Percentiles rank a stretch among this genome's conserved stretches.
Evolutionary conservation across 2,888 invertebrate species (phyloP).

Genomic region (Nemurella pictetii): DNA sequence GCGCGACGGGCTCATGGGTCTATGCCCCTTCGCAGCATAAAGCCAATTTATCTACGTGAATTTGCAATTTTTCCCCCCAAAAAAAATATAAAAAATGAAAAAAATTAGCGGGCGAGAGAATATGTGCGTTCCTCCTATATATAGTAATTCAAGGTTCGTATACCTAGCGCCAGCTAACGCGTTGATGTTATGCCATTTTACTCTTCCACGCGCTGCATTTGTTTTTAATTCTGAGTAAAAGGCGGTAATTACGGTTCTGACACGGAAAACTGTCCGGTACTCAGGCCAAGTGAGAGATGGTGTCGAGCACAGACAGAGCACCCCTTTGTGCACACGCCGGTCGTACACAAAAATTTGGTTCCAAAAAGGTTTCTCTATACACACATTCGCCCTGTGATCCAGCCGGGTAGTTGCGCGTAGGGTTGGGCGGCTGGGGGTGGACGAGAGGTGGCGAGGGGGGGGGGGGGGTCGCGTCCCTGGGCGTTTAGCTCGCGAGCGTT

Average conservation of each 20-base stretch:
- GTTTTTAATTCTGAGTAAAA: neutral
- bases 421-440: neutral
- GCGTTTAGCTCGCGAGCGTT: neutral
- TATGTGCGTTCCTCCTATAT: neutral
- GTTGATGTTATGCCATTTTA: neutral
- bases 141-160: too few species aligned
- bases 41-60: conserved; percentile 7
- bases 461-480: neutral
- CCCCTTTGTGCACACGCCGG: neutral
- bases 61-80: neutral
- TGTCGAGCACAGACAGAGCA: neutral
- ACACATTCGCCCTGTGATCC: neutral
- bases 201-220: neutral
- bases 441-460: neutral
- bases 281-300: neutral
- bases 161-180: neutral
- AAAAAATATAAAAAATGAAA: too few species aligned
- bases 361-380: neutral
- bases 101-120: too few species aligned
- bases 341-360: neutral
- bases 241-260: neutral
- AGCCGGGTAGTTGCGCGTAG: neutral
- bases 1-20: neutral
- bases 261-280: neutral
- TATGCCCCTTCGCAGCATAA: neutral